Evolutionary conservation across 1,140 invertebrate species (phyloP), one percentile per base, ranked within the genome.

Genomic region (Cecropterus lyciades): DNA sequence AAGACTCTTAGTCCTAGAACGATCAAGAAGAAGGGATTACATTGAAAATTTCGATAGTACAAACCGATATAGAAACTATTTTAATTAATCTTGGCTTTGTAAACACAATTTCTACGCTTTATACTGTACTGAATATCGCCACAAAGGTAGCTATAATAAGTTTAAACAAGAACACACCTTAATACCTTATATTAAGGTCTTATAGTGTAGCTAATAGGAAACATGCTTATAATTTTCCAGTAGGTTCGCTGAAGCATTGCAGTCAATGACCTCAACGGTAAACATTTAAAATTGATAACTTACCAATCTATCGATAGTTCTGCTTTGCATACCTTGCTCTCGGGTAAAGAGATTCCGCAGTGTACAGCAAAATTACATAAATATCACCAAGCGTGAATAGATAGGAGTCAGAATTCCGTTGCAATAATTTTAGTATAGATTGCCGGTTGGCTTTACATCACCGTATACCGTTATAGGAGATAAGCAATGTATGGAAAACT

Each of bases 201-300:
- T 17, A 33, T n/a, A n/a, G n/a, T n/a, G 14, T 24, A 53, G 57
- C 20, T 6, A 14, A 43, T 46, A 51, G 40, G 59, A 16, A 62
- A 43, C 20, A 17, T 59, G 33, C 8, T 14, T 52, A 52, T 33
- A 56, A 71, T 71, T 74, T 62, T 71, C 65, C 71, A 73, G 49
- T 45, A 67, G 37, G 63, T n/a, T 46, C 71, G 65, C 24, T 59
- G 43, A 56, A 59, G 62, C 69, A 42, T 48, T 53, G 49, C 67
- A 60, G 75, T 74, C 72, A 62, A 67, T 56, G 71, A 73, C 72
- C 75, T 71, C 60, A 46, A 37, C 48, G 15, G 11, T 43, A 67
- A 55, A 57, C 33, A 37, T 37, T 37, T 53, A 70, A 67, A 72
- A 70, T 69, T 62, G 1, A 33, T 10, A 43, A 6, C 16, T 24